These are phyloP conservation scores for Watsonalla cultraria DNA, from an alignment of 2,888 invertebrate genomes.

Conservation along the genomic window DNA sequence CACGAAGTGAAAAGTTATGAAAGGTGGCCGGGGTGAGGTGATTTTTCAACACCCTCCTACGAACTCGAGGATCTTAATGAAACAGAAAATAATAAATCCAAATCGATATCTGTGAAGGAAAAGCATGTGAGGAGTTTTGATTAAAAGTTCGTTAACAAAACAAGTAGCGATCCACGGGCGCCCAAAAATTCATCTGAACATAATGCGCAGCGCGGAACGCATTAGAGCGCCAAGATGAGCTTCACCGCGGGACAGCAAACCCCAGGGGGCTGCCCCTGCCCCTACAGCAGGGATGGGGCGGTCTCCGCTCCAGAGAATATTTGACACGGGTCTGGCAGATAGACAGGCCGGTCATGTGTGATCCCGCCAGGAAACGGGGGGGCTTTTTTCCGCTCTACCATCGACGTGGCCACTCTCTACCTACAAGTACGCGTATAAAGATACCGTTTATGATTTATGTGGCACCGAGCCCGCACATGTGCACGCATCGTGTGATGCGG, in stretches of 20 bases:
- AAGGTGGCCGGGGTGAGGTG: slow-evolving; percentile 66
- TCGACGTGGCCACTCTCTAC: slow-evolving; percentile 65
- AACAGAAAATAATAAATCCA: slow-evolving; percentile 67
- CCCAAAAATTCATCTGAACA: slow-evolving; percentile 70
- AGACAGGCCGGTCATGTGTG: slow-evolving; percentile 79
- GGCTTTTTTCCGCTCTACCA: slow-evolving; percentile 72
- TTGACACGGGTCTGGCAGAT: slow-evolving; percentile 80
- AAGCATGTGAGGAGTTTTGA: background rate
- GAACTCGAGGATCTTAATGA: slow-evolving; percentile 70
- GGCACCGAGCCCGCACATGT: slow-evolving; percentile 64
- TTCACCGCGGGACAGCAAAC: slow-evolving; percentile 75
- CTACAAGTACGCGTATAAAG: slow-evolving; percentile 59
- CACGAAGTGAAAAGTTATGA: slow-evolving; percentile 79
- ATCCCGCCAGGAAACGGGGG: slow-evolving; percentile 74
- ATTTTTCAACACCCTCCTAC: slow-evolving; percentile 65
- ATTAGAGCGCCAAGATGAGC: slow-evolving; percentile 77
- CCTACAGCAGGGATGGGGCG: slow-evolving; percentile 58
- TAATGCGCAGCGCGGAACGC: slow-evolving; percentile 68
- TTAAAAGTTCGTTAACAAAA: slow-evolving; percentile 19
- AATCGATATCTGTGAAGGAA: slow-evolving; percentile 1
- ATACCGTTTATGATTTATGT: slow-evolving; percentile 74
- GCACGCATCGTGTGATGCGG: slow-evolving; percentile 59
- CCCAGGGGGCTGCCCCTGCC: slow-evolving; percentile 67
- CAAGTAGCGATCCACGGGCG: slow-evolving; percentile 36
- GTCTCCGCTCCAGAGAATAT: slow-evolving; percentile 78